These are phyloP conservation scores for Petrocephalus microphthalmus DNA, from an alignment of 2,113 vertebrate genomes.

Conservation along the genomic window DNA sequence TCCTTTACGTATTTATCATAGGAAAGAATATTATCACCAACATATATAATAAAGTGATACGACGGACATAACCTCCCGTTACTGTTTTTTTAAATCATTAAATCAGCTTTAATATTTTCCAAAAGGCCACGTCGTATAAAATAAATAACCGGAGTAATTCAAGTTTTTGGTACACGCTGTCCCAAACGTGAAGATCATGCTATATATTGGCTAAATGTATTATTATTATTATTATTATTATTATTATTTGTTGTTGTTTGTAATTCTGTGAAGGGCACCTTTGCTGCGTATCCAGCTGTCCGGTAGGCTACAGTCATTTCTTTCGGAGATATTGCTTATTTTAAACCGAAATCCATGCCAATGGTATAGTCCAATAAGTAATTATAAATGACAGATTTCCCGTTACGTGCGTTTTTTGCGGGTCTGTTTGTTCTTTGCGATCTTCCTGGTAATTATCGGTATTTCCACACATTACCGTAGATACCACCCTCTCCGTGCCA, in stretches of 20 bases:
- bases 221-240: background rate
- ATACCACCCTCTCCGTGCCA: background rate
- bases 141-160: background rate
- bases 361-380: background rate
- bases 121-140: background rate
- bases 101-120: background rate
- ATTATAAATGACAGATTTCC: background rate
- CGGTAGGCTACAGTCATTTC: background rate
- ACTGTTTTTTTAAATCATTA: background rate
- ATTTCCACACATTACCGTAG: conserved; percentile 15
- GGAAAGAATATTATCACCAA: background rate
- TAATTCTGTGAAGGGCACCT: background rate
- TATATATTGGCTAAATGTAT: background rate
- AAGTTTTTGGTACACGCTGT: background rate
- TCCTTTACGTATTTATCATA: background rate
- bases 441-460: background rate
- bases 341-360: background rate
- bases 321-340: background rate
- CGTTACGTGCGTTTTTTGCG: background rate
- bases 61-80: background rate
- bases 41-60: background rate
- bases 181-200: background rate
- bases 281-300: background rate
- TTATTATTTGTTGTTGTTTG: background rate
- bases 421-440: background rate